These are phyloP conservation scores for Cardinalis cardinalis DNA, from an alignment of 2,113 vertebrate species.

Conservation along the genomic window DNA sequence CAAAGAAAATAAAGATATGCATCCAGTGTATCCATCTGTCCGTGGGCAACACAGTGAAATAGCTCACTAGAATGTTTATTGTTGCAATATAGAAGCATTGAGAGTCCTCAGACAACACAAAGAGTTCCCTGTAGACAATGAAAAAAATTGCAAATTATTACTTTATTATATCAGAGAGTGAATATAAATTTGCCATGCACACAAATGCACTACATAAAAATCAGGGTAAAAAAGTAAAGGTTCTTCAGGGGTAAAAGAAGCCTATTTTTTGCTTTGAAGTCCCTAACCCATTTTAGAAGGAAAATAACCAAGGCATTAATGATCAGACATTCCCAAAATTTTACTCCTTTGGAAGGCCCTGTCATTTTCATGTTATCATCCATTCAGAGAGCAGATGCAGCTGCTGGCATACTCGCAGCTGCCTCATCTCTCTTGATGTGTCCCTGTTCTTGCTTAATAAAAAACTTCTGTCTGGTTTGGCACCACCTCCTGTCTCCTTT, in stretches of 20 bases:
- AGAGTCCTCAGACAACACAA: neutral
- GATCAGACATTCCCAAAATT: neutral
- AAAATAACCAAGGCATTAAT: neutral
- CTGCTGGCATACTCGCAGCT: conserved; percentile 3
- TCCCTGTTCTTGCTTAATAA: conserved; percentile 21
- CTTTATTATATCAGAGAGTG: neutral
- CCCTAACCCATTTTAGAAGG: neutral
- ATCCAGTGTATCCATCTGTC: neutral
- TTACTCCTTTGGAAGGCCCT: neutral
- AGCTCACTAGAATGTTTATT: neutral
- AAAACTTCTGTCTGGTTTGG: conserved; percentile 1
- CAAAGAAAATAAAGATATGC: conserved; percentile 25
- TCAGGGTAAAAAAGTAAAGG: neutral
- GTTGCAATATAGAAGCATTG: neutral
- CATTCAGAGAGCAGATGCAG: conserved; percentile 23
- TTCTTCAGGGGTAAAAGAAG: neutral
- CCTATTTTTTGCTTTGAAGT: neutral
- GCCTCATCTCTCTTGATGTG: neutral
- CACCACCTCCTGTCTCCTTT: conserved; percentile 22
- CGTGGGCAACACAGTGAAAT: neutral
- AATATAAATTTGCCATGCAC: neutral
- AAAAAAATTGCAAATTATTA: neutral
- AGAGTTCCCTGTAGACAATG: neutral
- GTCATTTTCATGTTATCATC: conserved; percentile 18
- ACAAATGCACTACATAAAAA: neutral